Conservation (phyloP, 2,797 vertebrate species). For the Salarias fasciatus region DNA sequence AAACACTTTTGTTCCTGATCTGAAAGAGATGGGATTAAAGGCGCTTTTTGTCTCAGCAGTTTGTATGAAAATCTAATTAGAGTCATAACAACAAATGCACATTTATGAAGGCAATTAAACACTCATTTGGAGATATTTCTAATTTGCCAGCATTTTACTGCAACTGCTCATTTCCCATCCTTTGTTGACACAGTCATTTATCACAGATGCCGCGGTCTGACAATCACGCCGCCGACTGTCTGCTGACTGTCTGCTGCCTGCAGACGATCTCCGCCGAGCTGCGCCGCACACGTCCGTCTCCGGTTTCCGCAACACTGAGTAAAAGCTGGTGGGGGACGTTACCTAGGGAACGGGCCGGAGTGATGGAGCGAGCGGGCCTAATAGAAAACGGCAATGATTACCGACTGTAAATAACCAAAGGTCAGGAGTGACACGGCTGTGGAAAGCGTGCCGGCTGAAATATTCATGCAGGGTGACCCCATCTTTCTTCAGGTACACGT, state of each 20-base stretch:
- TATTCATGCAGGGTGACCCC: slow-evolving; percentile 1
- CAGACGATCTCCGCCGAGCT: slow-evolving; percentile 11
- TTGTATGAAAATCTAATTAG: slow-evolving; percentile 4
- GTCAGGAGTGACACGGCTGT: slow-evolving; percentile 46
- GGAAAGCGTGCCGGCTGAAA: slow-evolving; percentile 14
- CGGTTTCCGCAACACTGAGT: slow-evolving; percentile 45
- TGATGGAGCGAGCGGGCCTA: slow-evolving; percentile 31
- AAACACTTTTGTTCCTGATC: not conserved
- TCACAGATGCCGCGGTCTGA: slow-evolving; percentile 18
- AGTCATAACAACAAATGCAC: slow-evolving; percentile 5
- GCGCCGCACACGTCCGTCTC: slow-evolving; percentile 17
- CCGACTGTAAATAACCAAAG: slow-evolving; percentile 47
- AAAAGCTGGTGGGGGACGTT: slow-evolving; percentile 39
- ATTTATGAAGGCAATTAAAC: slow-evolving; percentile 29
- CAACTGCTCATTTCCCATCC: slow-evolving; percentile 3
- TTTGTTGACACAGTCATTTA: slow-evolving; percentile 34
- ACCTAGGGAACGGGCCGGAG: slow-evolving; percentile 52
- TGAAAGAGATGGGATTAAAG: slow-evolving; percentile 1
- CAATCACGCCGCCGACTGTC: slow-evolving; percentile 23
- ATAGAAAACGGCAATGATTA: slow-evolving; percentile 41
- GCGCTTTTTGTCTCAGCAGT: not conserved
- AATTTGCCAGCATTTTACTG: slow-evolving; percentile 16
- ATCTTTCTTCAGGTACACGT: not conserved
- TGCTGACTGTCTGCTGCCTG: slow-evolving; percentile 18
- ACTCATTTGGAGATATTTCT: slow-evolving; percentile 28